Evolutionary conservation across 2,888 invertebrate genomes (phyloP).

Genomic region (Plebejus melissa): DNA sequence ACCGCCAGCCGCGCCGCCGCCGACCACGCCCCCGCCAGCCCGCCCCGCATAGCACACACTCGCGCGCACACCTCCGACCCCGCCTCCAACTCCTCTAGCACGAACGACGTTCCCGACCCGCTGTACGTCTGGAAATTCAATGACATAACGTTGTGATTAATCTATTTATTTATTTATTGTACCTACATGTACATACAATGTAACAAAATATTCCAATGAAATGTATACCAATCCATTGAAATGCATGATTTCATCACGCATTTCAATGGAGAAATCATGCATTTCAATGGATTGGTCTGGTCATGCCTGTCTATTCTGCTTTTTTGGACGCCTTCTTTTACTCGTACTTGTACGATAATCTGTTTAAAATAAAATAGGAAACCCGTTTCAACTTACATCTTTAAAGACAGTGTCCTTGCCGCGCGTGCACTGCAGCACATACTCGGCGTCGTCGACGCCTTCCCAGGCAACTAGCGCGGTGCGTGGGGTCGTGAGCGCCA

Average conservation of each 20-base stretch:
- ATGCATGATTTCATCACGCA: too few relatives aligned
- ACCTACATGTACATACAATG: too few relatives aligned
- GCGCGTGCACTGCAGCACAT: conserved; percentile 83
- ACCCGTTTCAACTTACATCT: conserved; percentile 45
- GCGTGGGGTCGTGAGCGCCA: conserved; percentile 69
- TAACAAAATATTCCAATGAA: too few relatives aligned
- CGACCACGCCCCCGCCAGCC: conserved; percentile 85
- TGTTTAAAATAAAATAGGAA: not conserved
- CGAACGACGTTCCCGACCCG: conserved; percentile 81
- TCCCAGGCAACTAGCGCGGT: conserved; percentile 59
- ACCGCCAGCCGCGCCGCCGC: conserved; percentile 77
- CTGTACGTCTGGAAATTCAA: conserved; percentile 80
- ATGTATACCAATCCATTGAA: too few relatives aligned
- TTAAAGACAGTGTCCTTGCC: conserved; percentile 58
- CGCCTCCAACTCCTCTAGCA: conserved; percentile 83
- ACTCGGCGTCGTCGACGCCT: conserved; percentile 84
- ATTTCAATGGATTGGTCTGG: too few relatives aligned
- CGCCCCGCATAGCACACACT: conserved; percentile 86
- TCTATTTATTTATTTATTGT: too few relatives aligned
- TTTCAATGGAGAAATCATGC: too few relatives aligned
- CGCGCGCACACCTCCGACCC: conserved; percentile 88
- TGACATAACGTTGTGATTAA: not conserved
- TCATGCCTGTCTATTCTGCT: too few relatives aligned
- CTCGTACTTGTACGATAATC: too few relatives aligned
- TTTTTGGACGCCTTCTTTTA: not conserved